Conservation (phyloP, 2,113 vertebrate species). For the Acinonyx jubatus region DNA sequence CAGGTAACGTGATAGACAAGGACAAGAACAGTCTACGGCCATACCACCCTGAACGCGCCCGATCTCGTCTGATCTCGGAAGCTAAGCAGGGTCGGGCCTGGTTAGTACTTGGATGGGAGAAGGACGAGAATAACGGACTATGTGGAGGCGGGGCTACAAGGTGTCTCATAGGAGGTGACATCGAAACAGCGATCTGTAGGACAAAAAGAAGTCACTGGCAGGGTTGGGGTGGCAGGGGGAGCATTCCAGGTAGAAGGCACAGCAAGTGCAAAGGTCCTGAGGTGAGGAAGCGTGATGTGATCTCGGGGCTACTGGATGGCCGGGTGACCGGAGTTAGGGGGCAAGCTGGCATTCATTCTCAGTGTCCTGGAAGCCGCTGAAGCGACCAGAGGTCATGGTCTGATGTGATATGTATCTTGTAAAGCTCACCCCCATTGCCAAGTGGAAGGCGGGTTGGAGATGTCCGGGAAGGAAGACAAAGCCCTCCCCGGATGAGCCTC, state of each 20-base stretch:
- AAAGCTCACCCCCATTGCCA: neutral
- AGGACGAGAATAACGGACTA: rapidly evolving
- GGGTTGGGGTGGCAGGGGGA: too few species aligned
- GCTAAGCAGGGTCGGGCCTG: too few species aligned
- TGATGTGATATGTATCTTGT: rapidly evolving
- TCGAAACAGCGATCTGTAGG: neutral
- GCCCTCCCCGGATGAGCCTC: rapidly evolving
- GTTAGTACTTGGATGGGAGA: too few species aligned
- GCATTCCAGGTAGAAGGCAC: neutral
- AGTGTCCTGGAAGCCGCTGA: rapidly evolving
- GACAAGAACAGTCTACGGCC: too few species aligned
- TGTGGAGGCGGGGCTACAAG: rapidly evolving
- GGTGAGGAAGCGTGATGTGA: neutral
- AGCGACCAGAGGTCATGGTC: neutral
- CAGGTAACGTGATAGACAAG: rapidly evolving
- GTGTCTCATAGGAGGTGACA: rapidly evolving
- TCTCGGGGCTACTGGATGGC: neutral
- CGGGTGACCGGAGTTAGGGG: neutral
- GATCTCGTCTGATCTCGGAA: too few species aligned
- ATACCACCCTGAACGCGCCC: too few species aligned
- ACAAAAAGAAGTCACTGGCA: neutral
- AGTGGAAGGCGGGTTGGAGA: too few species aligned
- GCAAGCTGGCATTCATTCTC: rapidly evolving
- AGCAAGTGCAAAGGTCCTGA: slow-evolving; percentile 36
- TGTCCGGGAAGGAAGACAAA: too few species aligned